A percentile compares a stretch with the other conserved stretches of the same genome.
These are phyloP conservation scores for Torymus auratus DNA, from an alignment of 2,888 invertebrate species.

Conservation along the genomic window DNA sequence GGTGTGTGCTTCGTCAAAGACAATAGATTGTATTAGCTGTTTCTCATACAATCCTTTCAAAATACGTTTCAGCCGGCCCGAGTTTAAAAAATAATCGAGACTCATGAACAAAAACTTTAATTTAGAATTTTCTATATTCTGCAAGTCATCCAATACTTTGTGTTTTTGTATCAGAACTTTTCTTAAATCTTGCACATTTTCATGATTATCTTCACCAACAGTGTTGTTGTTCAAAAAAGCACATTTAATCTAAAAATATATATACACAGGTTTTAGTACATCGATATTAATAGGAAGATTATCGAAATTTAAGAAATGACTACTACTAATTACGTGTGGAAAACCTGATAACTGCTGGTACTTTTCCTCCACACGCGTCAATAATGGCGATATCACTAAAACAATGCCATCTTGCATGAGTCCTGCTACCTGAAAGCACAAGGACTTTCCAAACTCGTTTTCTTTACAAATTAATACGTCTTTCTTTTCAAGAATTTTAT, in stretches of 20 bases:
- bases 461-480: slow-evolving; percentile 43
- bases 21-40: slow-evolving; percentile 32
- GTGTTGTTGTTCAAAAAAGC: slow-evolving; percentile 13
- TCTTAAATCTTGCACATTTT: slow-evolving; percentile 26
- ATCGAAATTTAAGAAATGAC: neutral
- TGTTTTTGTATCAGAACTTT: slow-evolving; percentile 37
- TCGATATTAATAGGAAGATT: neutral
- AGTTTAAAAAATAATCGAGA: slow-evolving; percentile 17
- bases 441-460: slow-evolving; percentile 39
- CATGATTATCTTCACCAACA: neutral
- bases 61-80: slow-evolving; percentile 4
- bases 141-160: slow-evolving; percentile 32
- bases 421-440: slow-evolving; percentile 47
- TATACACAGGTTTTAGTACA: neutral
- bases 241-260: slow-evolving; percentile 25
- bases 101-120: slow-evolving; percentile 46
- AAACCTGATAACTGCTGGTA: slow-evolving; percentile 23
- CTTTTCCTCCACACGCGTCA: slow-evolving; percentile 28
- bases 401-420: slow-evolving; percentile 31
- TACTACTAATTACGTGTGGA: slow-evolving; percentile 26
- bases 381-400: slow-evolving; percentile 14
- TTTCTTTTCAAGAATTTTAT: slow-evolving; percentile 19
- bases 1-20: slow-evolving; percentile 27
- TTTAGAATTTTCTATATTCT: neutral
- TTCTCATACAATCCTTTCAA: slow-evolving; percentile 26